Conservation (phyloP, 2,797 vertebrate genomes). For the Myiothlypis chrysogaster region DNA sequence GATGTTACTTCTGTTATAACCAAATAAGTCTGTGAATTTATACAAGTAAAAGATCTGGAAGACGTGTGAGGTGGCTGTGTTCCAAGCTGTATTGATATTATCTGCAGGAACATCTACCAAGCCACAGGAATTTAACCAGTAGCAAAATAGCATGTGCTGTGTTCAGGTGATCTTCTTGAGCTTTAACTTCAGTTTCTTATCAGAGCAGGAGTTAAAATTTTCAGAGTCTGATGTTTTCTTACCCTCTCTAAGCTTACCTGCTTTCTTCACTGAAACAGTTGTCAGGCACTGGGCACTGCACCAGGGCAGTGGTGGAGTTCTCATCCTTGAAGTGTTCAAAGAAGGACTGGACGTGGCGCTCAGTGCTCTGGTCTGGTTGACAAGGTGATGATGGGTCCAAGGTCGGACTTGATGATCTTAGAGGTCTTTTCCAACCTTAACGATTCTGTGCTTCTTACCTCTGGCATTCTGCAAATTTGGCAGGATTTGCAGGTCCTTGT, state of each 20-base stretch:
- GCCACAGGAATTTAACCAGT: constrained; percentile 42
- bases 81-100: constrained; percentile 17
- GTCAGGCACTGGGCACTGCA: background rate
- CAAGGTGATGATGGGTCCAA: background rate
- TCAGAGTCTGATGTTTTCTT: background rate
- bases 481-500: background rate
- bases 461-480: background rate
- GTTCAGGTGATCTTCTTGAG: background rate
- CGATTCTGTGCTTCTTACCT: background rate
- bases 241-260: background rate
- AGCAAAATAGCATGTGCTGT: background rate
- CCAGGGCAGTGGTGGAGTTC: background rate
- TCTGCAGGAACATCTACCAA: constrained; percentile 8
- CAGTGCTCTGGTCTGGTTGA: background rate
- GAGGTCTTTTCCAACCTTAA: background rate
- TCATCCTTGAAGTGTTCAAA: background rate
- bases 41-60: constrained; percentile 24
- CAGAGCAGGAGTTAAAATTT: background rate
- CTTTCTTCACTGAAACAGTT: background rate
- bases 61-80: background rate
- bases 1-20: background rate
- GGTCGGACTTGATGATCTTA: background rate
- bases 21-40: background rate
- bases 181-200: background rate
- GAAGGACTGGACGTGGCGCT: background rate